Evolutionary conservation across 1,140 invertebrate species (phyloP), one percentile per base, ranked within the genome.

Genomic region (Zaprionus kolodkinae): DNA sequence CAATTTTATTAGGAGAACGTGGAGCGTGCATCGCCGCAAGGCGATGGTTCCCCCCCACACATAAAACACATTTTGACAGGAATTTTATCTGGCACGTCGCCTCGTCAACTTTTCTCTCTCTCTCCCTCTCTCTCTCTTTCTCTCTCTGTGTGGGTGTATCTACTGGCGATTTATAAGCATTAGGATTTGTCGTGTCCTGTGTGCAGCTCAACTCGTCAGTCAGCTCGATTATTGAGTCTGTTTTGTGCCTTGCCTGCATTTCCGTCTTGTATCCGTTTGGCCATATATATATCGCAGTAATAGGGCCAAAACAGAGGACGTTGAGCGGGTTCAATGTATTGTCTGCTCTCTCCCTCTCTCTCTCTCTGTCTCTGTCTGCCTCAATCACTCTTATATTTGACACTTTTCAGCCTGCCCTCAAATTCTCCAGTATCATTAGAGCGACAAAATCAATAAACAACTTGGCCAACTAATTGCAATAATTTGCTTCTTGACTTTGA

Each of bases 1-100:
- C 73, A 67, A 71, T 81, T 79, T 79, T 73, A 77, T 77, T 72
- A 74, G 67, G 76, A 57, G 61, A 54, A 61, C 43, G 27, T 55
- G 35, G 25, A 3, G 25, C 61, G 56, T 71, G 65, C 40, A 52
- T 40, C 48, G 67, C 72, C 61, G 61, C 72, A 62, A 67, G 67
- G 67, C 54, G 38, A 30, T 9, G 36, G 5, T 36, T 21, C 2
- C 21, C 21, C 21, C n/a, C n/a, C n/a, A 25, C 61, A 66, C 76
- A 87, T 87, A 87, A 87, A 87, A 84, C 72, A 88, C 74, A 65
- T 87, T 88, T 88, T 87, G 84, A 87, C 84, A 87, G 72, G 85
- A 88, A 76, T 84, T 88, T 87, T 88, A 87, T 87, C 84, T 84
- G 54, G 77, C 84, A 87, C 84, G 84, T 87, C 84, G 77, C 72